Evolutionary conservation across 2,113 vertebrate species (phyloP).

Genomic region (Cyphomyrus discorhynchus): DNA sequence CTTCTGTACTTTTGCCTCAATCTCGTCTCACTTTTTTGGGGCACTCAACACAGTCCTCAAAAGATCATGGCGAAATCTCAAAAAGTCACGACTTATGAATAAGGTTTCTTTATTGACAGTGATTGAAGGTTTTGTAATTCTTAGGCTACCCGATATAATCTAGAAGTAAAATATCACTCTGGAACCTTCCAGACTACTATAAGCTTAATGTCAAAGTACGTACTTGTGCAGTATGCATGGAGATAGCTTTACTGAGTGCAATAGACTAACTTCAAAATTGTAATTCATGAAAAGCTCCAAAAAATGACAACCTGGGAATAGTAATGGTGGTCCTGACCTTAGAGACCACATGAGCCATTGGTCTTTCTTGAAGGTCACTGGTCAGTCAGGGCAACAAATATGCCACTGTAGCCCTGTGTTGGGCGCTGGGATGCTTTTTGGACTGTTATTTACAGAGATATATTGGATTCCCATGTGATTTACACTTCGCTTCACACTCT

Average conservation of each 20-base stretch:
- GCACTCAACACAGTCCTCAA: not conserved
- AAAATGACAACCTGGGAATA: not conserved
- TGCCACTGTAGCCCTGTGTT: not conserved
- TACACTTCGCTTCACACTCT: not conserved
- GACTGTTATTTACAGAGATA: not conserved
- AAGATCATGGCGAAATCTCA: not conserved
- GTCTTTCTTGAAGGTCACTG: not conserved
- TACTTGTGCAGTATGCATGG: not conserved
- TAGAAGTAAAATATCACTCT: not conserved
- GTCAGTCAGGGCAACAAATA: not conserved
- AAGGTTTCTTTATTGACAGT: not conserved
- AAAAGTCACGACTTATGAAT: not conserved
- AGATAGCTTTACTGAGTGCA: not conserved
- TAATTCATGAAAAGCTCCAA: not conserved
- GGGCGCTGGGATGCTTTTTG: not conserved
- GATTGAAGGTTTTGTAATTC: not conserved
- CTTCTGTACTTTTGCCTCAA: not conserved
- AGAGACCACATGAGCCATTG: not conserved
- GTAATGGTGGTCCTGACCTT: not conserved
- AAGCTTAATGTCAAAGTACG: not conserved
- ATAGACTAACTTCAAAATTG: not conserved
- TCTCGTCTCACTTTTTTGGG: not conserved
- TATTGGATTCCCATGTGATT: slow-evolving; percentile 1
- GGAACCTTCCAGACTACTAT: not conserved
- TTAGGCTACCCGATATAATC: not conserved